Percentiles rank a stretch among this genome's conserved stretches.
phyloP scores from a whole-genome alignment of 2,797 vertebrate genomes.

The Acomys russatus region DNA sequence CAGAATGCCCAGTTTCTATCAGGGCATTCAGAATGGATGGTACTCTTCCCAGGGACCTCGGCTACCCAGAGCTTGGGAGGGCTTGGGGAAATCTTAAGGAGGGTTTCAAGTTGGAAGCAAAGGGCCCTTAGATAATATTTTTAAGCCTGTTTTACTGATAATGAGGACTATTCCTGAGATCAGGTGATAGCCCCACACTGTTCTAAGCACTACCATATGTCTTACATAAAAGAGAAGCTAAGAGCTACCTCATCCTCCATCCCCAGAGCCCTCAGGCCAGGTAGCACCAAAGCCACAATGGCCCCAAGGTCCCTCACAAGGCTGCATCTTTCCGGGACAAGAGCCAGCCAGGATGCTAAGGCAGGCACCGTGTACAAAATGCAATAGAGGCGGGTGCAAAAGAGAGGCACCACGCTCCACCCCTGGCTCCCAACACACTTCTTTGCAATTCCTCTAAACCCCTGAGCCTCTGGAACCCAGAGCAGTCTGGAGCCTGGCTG shows the following conservation, averaged over 20 bases:
- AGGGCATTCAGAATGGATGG: neutral
- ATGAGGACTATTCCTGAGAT: neutral
- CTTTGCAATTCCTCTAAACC: neutral
- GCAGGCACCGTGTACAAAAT: fast-evolving
- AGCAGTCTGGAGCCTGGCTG: neutral
- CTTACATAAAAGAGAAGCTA: conserved; percentile 20
- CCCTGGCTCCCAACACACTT: neutral
- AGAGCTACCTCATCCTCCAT: conserved; percentile 12
- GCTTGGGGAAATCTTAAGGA: neutral
- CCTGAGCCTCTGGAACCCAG: neutral
- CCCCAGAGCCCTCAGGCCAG: neutral
- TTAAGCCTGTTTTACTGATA: neutral
- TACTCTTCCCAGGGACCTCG: fast-evolving
- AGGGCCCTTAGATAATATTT: neutral
- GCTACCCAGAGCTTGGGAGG: neutral
- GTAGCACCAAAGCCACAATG: neutral
- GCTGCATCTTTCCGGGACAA: neutral
- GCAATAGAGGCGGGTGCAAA: too few relatives aligned
- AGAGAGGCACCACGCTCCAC: neutral
- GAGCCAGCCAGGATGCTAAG: neutral
- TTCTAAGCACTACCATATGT: conserved; percentile 49
- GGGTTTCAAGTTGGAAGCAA: conserved; percentile 11
- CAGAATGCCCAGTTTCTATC: neutral
- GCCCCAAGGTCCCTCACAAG: neutral
- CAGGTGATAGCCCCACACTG: neutral